Evolutionary conservation across 2,797 vertebrate genomes (phyloP).

Genomic region (Cossypha caffra): DNA sequence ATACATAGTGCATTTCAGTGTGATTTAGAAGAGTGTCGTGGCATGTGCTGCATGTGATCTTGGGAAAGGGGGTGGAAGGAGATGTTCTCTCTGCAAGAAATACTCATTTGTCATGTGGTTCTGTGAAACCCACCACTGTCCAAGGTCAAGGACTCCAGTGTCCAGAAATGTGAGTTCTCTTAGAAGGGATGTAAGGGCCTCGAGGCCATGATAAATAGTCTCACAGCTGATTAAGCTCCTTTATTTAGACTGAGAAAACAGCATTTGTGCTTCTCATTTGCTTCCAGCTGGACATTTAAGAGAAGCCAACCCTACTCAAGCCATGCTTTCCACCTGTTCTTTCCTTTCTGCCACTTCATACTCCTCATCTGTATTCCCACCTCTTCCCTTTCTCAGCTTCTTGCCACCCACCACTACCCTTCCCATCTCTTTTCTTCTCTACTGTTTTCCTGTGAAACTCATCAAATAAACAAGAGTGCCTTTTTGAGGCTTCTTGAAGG

Average conservation of each 20-base stretch:
- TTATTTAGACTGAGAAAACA: constrained; percentile 37
- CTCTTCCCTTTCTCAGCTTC: background rate
- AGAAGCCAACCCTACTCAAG: background rate
- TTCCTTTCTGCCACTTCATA: background rate
- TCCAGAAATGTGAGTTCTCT: constrained; percentile 66
- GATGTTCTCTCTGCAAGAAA: constrained; percentile 57
- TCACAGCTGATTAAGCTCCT: constrained; percentile 56
- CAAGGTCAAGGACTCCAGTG: constrained; percentile 75
- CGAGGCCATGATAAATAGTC: constrained; percentile 68
- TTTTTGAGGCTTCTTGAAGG: background rate
- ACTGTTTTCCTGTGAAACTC: background rate
- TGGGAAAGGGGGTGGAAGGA: constrained; percentile 19
- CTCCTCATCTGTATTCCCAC: background rate
- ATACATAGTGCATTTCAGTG: background rate
- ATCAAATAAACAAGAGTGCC: background rate
- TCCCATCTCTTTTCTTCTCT: background rate
- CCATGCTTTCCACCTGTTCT: background rate
- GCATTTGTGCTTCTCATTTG: background rate
- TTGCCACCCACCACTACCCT: background rate
- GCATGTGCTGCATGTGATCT: background rate
- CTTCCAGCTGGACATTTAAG: background rate
- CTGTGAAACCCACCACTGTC: constrained; percentile 42
- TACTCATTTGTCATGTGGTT: constrained; percentile 72
- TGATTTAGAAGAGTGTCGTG: constrained; percentile 14
- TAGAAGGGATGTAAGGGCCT: constrained; percentile 35